Conservation (phyloP, 2,888 invertebrate species). For the Agrochola lychnidis region DNA sequence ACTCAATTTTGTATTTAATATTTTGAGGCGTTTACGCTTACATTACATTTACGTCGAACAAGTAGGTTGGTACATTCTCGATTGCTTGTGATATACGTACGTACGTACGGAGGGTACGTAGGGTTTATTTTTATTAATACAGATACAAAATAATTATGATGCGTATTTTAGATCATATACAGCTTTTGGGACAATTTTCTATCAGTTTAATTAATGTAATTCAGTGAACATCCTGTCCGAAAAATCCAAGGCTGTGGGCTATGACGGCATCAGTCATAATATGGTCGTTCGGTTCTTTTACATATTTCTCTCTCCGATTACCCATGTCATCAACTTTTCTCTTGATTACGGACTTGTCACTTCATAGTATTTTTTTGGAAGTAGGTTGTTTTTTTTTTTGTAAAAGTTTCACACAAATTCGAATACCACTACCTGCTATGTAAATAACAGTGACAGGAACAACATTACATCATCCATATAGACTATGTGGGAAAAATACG, state of each 20-base stretch:
- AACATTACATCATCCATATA: too few species aligned
- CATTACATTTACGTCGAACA: not conserved
- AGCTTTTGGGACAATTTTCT: not conserved
- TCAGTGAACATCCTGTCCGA: not conserved
- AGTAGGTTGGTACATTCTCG: not conserved
- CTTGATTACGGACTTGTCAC: not conserved
- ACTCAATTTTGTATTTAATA: not conserved
- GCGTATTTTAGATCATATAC: too few species aligned
- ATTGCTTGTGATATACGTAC: not conserved
- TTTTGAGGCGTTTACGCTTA: not conserved
- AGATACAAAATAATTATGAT: not conserved
- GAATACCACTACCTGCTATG: too few species aligned
- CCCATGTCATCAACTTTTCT: not conserved
- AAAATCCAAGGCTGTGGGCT: not conserved
- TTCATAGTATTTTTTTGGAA: too few species aligned
- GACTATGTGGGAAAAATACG: too few species aligned
- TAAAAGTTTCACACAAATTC: too few species aligned
- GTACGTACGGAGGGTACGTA: not conserved
- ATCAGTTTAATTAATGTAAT: not conserved
- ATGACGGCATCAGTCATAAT: not conserved
- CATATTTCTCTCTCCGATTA: not conserved
- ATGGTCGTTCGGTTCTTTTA: not conserved
- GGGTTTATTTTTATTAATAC: not conserved
- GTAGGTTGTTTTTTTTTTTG: too few species aligned
- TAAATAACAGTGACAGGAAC: too few species aligned